These are phyloP conservation scores for Nesogale talazaci DNA, from an alignment of 2,113 vertebrate genomes.

Conservation along the genomic window DNA sequence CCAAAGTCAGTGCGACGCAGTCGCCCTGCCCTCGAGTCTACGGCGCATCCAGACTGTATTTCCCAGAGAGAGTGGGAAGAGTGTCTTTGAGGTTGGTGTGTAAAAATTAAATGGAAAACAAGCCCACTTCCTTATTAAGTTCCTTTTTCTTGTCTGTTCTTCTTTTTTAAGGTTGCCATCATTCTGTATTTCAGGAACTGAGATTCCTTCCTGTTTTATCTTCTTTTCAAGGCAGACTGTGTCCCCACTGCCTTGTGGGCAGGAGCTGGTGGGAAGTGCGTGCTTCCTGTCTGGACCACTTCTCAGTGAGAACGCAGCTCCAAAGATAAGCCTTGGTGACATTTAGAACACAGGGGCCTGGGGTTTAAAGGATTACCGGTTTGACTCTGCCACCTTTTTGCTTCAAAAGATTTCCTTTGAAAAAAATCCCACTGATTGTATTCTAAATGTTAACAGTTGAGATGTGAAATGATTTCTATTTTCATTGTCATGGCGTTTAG, in stretches of 20 bases:
- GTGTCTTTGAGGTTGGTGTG: neutral
- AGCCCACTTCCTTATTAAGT: neutral
- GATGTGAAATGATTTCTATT: neutral
- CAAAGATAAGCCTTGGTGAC: neutral
- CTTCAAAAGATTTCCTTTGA: neutral
- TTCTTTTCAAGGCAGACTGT: slow-evolving; percentile 45
- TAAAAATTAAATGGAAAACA: slow-evolving; percentile 26
- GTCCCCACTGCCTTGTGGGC: neutral
- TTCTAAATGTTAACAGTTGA: neutral
- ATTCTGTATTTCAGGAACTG: neutral
- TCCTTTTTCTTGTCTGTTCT: neutral
- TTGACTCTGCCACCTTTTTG: neutral
- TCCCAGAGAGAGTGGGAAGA: neutral
- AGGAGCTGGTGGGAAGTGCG: neutral
- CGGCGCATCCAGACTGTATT: no score
- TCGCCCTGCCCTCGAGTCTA: no score
- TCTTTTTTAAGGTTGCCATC: neutral
- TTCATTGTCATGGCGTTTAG: neutral
- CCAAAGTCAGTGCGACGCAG: no score
- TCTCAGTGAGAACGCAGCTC: neutral
- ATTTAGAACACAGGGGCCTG: neutral
- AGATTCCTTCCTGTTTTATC: neutral
- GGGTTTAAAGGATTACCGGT: neutral
- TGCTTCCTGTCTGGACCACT: no score
- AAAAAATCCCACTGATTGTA: neutral